A percentile compares a stretch with the other conserved stretches of the same genome.
Conservation (phyloP, 2,113 vertebrate species). For the Toxostoma redivivum region DNA sequence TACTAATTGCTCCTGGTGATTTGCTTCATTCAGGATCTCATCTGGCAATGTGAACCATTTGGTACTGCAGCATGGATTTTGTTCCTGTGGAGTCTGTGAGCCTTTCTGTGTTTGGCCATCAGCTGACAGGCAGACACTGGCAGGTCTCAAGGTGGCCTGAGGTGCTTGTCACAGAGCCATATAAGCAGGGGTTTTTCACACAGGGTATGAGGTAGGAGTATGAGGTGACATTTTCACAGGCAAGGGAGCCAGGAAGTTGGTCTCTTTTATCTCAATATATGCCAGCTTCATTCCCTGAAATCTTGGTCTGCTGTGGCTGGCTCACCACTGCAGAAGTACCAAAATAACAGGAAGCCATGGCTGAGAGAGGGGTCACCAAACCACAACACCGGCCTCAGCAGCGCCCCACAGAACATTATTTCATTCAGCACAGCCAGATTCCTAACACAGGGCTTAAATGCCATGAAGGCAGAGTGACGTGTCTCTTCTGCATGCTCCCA, state of each 20-base stretch:
- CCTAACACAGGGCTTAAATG: neutral
- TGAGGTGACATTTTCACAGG: neutral
- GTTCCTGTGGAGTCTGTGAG: neutral
- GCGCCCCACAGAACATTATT: neutral
- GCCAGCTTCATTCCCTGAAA: neutral
- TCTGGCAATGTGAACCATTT: neutral
- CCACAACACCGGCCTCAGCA: fast-evolving
- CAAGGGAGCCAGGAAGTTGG: fast-evolving
- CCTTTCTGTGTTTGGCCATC: neutral
- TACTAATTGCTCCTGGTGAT: neutral
- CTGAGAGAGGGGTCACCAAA: neutral
- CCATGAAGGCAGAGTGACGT: neutral
- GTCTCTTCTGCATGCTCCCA: neutral
- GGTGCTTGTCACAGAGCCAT: neutral
- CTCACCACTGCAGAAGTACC: neutral
- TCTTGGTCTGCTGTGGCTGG: neutral
- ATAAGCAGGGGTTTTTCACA: neutral
- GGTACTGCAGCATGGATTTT: neutral
- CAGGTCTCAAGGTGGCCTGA: neutral
- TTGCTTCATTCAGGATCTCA: neutral
- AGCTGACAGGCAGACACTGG: neutral
- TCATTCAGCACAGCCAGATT: neutral
- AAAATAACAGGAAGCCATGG: neutral
- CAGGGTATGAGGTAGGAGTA: neutral
- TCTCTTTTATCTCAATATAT: neutral